Percentiles rank a stretch among this genome's conserved stretches.
These are phyloP conservation scores for Chlorospingus flavigularis DNA, from an alignment of 2,797 vertebrate species.

Conservation along the genomic window DNA sequence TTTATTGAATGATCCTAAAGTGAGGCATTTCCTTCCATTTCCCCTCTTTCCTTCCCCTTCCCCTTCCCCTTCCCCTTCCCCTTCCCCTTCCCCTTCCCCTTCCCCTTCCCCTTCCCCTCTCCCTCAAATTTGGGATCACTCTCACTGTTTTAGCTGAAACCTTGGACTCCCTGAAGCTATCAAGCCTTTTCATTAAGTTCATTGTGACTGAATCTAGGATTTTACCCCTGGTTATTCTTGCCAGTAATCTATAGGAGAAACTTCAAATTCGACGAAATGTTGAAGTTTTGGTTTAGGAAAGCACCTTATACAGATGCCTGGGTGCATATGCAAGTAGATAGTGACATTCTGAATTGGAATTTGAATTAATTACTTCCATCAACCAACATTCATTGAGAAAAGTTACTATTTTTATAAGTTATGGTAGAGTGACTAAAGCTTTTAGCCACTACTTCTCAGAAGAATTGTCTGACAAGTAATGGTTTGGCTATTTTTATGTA, in stretches of 20 bases:
- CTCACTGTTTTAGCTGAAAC: background rate
- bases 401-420: background rate
- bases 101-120: background rate
- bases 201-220: background rate
- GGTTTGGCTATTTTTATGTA: background rate
- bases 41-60: too few species aligned
- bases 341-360: background rate
- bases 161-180: background rate
- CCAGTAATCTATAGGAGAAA: background rate
- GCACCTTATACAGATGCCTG: background rate
- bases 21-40: background rate
- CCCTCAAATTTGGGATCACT: background rate
- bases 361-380: background rate
- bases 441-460: background rate
- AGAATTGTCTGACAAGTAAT: background rate
- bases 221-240: background rate
- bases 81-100: too few species aligned
- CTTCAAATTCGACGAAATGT: background rate
- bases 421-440: background rate
- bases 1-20: background rate
- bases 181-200: background rate
- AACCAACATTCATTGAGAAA: background rate
- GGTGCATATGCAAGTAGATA: background rate
- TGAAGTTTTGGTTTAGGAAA: background rate
- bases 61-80: too few species aligned